phyloP scores from a whole-genome alignment of 1,140 invertebrate genomes.

The Cotesia vestalis region DNA sequence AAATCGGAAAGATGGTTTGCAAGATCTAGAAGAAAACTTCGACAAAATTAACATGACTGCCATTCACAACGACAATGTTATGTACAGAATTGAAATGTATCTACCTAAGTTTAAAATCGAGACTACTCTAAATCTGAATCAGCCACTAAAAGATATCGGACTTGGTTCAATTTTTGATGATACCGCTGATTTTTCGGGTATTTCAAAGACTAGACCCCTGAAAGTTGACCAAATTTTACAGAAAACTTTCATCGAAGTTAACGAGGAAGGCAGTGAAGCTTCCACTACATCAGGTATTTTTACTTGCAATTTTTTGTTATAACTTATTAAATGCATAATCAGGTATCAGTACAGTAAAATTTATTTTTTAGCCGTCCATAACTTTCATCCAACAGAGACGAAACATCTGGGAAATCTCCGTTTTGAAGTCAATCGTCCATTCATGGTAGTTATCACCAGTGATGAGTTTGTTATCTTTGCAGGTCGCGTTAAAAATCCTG shows the following conservation, averaged over 20 bases:
- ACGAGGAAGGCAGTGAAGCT: slow-evolving; percentile 70
- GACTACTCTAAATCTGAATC: slow-evolving; percentile 66
- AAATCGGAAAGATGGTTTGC: slow-evolving; percentile 65
- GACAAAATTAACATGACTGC: slow-evolving; percentile 58
- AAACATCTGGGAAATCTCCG: background rate
- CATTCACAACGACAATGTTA: slow-evolving; percentile 52
- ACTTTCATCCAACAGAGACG: too few relatives aligned
- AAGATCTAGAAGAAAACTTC: slow-evolving; percentile 65
- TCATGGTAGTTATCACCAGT: background rate
- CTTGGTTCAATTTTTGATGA: slow-evolving; percentile 69
- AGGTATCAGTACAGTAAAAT: too few relatives aligned
- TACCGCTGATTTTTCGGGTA: slow-evolving; percentile 70
- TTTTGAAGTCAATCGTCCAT: background rate
- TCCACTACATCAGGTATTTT: slow-evolving; percentile 61
- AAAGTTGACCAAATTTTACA: slow-evolving; percentile 67
- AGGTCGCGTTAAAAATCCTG: background rate
- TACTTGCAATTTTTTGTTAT: too few relatives aligned
- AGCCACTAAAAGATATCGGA: slow-evolving; percentile 64
- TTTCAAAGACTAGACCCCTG: slow-evolving; percentile 62
- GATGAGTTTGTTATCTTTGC: background rate
- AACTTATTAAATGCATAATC: too few relatives aligned
- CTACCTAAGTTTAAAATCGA: slow-evolving; percentile 80
- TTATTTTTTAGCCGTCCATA: too few relatives aligned
- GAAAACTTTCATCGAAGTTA: slow-evolving; percentile 69
- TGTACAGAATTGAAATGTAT: slow-evolving; percentile 58